Percentiles rank a stretch among this genome's conserved stretches.
These are phyloP conservation scores for Aratinga solstitialis DNA, from an alignment of 2,797 vertebrate genomes.

Conservation along the genomic window DNA sequence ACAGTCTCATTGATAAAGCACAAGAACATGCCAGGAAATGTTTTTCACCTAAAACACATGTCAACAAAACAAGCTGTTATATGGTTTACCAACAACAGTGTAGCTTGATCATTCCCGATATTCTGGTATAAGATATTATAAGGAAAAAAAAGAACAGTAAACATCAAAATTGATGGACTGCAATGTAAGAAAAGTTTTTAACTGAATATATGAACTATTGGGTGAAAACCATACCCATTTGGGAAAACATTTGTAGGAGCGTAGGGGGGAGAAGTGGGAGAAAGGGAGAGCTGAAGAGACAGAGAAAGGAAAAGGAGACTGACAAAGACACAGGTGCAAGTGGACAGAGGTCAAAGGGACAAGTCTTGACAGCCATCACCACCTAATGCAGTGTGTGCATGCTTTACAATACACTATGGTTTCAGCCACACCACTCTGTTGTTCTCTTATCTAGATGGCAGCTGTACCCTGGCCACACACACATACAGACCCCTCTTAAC, in stretches of 20 bases:
- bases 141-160: constrained; percentile 12
- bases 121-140: constrained; percentile 32
- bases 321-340: not conserved
- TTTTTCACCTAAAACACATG: not conserved
- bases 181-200: not conserved
- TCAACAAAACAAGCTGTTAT: not conserved
- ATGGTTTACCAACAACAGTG: not conserved
- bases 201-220: not conserved
- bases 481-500: not conserved
- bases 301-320: not conserved
- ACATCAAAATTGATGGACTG: not conserved
- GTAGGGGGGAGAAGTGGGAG: not conserved
- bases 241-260: not conserved
- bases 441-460: not conserved
- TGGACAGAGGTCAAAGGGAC: not conserved
- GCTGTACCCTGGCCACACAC: not conserved
- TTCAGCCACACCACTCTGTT: not conserved
- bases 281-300: not conserved
- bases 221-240: not conserved
- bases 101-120: not conserved
- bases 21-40: not conserved
- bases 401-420: not conserved
- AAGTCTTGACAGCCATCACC: not conserved
- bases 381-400: rapidly evolving
- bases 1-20: not conserved